Percentiles rank a stretch among this genome's conserved stretches.
Conservation (phyloP, 2,113 vertebrate genomes). For the Scytalopus superciliaris region DNA sequence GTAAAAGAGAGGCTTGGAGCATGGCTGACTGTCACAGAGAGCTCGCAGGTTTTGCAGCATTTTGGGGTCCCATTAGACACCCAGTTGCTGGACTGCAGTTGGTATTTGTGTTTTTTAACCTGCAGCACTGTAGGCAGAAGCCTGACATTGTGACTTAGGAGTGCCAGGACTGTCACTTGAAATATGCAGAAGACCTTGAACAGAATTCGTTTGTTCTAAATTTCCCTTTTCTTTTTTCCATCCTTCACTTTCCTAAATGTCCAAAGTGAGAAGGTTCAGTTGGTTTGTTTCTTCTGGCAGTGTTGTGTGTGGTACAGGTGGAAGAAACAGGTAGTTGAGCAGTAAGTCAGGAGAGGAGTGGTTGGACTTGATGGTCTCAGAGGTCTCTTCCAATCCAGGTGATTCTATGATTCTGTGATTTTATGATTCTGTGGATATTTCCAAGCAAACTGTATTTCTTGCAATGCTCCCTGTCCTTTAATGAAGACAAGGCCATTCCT, state of each 20-base stretch:
- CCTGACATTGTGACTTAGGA: not conserved
- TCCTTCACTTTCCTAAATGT: not conserved
- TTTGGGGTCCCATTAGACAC: not conserved
- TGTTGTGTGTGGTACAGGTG: accelerated
- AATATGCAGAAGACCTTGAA: not conserved
- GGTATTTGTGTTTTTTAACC: not conserved
- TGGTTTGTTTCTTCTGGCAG: not conserved
- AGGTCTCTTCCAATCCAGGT: no score
- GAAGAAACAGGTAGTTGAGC: not conserved
- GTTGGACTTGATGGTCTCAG: no score
- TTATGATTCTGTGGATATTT: no score
- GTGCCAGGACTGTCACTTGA: not conserved
- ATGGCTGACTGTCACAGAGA: not conserved
- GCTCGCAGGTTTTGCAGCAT: not conserved
- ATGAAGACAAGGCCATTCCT: not conserved
- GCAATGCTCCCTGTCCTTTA: not conserved
- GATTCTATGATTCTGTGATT: no score
- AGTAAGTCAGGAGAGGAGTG: no score
- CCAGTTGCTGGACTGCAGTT: not conserved
- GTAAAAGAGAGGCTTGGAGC: not conserved
- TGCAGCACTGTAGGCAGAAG: not conserved
- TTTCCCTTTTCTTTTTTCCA: not conserved
- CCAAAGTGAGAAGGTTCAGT: not conserved
- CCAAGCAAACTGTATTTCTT: not conserved
- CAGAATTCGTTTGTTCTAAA: not conserved